Conservation (phyloP, 2,113 vertebrate species). For the Phycodurus eques region DNA sequence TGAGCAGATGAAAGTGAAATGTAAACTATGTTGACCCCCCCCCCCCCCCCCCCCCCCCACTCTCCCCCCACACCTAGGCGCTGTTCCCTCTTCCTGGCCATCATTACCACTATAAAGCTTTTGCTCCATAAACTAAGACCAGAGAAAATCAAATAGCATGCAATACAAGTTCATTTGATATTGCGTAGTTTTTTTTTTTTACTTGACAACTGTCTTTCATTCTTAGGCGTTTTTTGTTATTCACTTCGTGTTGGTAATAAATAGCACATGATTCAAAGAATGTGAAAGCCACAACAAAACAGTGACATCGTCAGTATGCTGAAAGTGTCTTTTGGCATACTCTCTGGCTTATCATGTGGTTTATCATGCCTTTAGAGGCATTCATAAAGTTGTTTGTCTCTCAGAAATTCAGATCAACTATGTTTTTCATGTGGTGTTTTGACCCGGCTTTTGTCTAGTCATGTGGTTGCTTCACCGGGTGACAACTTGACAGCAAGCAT, state of each 20-base stretch:
- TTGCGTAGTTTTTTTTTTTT: constrained; percentile 38
- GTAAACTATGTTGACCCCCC: constrained; percentile 8
- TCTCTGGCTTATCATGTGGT: constrained; percentile 61
- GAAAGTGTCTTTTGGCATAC: constrained; percentile 45
- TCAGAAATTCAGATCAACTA: constrained; percentile 47
- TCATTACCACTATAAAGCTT: constrained; percentile 65
- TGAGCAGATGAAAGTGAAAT: constrained; percentile 49
- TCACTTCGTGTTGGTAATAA: constrained; percentile 44
- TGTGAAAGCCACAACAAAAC: constrained; percentile 55
- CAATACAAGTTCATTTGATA: constrained; percentile 36
- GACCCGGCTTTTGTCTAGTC: constrained; percentile 33
- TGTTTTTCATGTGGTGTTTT: constrained; percentile 53
- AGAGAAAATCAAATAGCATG: constrained; percentile 37
- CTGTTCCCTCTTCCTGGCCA: constrained; percentile 47
- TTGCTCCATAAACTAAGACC: constrained; percentile 23
- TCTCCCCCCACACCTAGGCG: constrained; percentile 6
- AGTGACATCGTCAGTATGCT: constrained; percentile 31
- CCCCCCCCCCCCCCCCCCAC: no score
- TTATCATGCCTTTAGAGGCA: constrained; percentile 54
- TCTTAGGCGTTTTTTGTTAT: constrained; percentile 52
- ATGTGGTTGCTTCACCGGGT: constrained; percentile 47
- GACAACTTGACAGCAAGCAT: constrained; percentile 39
- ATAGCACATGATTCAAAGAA: constrained; percentile 47
- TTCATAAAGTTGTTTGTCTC: constrained; percentile 65
- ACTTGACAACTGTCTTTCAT: constrained; percentile 46